Conservation (phyloP, 2,797 vertebrate species). For the Anguilla anguilla region DNA sequence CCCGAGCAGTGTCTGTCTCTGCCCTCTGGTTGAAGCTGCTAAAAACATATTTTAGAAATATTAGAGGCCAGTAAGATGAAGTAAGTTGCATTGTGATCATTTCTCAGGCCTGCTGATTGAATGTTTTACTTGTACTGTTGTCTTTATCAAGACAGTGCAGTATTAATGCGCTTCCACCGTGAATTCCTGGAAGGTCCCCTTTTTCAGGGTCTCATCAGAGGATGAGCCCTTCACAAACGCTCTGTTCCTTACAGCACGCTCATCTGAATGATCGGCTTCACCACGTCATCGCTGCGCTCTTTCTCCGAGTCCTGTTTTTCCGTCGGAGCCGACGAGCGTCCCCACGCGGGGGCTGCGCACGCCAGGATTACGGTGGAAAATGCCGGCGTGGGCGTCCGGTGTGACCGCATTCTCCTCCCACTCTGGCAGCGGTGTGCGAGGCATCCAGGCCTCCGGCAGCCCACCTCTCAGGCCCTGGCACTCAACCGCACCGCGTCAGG, state of each 20-base stretch:
- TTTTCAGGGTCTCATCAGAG: neutral
- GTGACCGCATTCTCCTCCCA: constrained; percentile 19
- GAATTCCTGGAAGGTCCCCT: neutral
- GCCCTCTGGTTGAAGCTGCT: neutral
- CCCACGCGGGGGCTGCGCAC: neutral
- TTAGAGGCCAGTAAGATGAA: neutral
- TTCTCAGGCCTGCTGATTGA: neutral
- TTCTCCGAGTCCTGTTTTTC: neutral
- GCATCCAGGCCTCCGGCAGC: constrained; percentile 19
- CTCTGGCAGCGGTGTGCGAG: constrained; percentile 28
- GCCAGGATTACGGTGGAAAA: constrained; percentile 27
- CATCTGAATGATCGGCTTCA: neutral
- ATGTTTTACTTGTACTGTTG: neutral
- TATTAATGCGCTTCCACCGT: neutral
- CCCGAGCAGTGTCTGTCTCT: neutral
- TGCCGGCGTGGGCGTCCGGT: constrained; percentile 21
- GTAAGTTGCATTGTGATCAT: neutral
- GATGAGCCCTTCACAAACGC: neutral
- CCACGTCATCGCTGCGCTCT: neutral
- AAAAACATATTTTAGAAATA: neutral
- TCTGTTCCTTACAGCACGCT: neutral
- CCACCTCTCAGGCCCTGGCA: neutral
- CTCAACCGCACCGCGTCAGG: constrained; percentile 28
- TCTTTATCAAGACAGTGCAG: neutral
- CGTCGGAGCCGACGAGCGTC: neutral